These are phyloP conservation scores for Oncorhynchus kisutch DNA, from an alignment of 2,113 vertebrate genomes.

Conservation along the genomic window DNA sequence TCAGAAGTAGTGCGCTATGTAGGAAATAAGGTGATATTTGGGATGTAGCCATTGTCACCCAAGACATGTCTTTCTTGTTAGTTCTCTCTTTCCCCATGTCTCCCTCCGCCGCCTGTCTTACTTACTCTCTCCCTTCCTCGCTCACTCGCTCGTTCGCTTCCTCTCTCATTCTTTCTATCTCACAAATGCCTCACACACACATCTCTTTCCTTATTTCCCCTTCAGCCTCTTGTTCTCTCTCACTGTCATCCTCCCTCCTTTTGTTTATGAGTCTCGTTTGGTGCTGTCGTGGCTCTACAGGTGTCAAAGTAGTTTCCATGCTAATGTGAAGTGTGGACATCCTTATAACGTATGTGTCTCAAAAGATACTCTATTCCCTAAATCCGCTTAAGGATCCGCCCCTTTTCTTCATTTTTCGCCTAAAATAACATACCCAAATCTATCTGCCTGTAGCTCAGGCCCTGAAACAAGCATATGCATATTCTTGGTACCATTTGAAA, in stretches of 20 bases:
- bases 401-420: too few relatives aligned
- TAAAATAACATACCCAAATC: too few relatives aligned
- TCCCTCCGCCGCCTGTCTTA: background rate
- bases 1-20: too few relatives aligned
- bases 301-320: conserved; percentile 7
- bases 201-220: conserved; percentile 2
- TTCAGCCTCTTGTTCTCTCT: conserved; percentile 7
- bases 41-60: conserved; percentile 18
- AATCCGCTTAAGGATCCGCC: too few relatives aligned
- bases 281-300: conserved; percentile 30
- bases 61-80: conserved; percentile 58
- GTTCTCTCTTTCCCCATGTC: background rate
- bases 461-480: too few relatives aligned
- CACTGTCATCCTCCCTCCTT: background rate
- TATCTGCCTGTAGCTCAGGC: too few relatives aligned
- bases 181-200: conserved; percentile 12
- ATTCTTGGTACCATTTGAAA: too few relatives aligned
- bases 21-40: too few relatives aligned
- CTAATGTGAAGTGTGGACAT: conserved; percentile 29
- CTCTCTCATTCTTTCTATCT: conserved; percentile 7
- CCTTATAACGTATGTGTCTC: background rate
- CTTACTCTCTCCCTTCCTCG: conserved; percentile 12
- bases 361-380: too few relatives aligned
- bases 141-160: conserved; percentile 7
- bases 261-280: conserved; percentile 11